Evolutionary conservation across 2,888 invertebrate species (phyloP).

Genomic region (Ellobium chinense): DNA sequence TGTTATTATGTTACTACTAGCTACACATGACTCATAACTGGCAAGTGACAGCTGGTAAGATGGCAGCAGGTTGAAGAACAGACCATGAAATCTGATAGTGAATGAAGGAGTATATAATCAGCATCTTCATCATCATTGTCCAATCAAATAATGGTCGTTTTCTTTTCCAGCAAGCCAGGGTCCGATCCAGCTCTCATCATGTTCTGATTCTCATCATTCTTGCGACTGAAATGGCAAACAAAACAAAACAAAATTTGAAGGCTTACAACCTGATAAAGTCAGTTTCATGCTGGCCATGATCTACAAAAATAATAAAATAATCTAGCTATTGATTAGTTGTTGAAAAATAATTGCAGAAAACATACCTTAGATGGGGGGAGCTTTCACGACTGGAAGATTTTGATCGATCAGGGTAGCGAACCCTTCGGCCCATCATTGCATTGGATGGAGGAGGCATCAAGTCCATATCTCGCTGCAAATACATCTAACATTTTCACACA

Average conservation of each 20-base stretch:
- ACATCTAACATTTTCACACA: too few relatives aligned
- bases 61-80: too few relatives aligned
- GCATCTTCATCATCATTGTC: too few relatives aligned
- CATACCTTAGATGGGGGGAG: conserved; percentile 39
- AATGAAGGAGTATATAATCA: too few relatives aligned
- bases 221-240: conserved; percentile 18
- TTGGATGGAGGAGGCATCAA: conserved; percentile 65
- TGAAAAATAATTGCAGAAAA: not conserved
- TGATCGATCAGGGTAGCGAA: conserved; percentile 47
- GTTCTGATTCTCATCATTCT: conserved; percentile 47
- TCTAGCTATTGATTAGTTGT: too few relatives aligned
- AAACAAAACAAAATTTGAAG: not conserved
- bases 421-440: conserved; percentile 32
- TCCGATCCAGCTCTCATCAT: conserved; percentile 58
- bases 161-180: conserved; percentile 40
- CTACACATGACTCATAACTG: too few relatives aligned
- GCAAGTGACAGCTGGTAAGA: not conserved
- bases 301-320: too few relatives aligned
- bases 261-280: too few relatives aligned
- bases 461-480: conserved; percentile 51
- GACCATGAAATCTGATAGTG: too few relatives aligned
- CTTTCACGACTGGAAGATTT: conserved; percentile 60
- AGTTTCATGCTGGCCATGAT: too few relatives aligned
- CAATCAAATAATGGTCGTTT: conserved; percentile 4
- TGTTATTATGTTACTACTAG: too few relatives aligned